These are phyloP conservation scores for Falcaria lacertinaria DNA, from an alignment of 2,888 invertebrate genomes.

Conservation along the genomic window DNA sequence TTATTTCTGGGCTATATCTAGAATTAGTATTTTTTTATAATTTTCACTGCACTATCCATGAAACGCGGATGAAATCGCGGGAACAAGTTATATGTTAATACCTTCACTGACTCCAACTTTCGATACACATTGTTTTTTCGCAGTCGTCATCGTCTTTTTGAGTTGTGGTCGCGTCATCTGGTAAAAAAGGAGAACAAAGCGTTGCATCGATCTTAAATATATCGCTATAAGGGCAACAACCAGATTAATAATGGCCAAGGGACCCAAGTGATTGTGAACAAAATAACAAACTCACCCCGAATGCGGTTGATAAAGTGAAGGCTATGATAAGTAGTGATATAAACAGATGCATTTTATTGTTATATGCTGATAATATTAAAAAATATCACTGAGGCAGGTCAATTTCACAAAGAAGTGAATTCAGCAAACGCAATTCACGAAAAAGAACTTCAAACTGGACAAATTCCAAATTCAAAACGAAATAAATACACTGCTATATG, in stretches of 20 bases:
- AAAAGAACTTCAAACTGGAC: neutral
- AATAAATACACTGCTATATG: neutral
- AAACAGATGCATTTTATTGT: neutral
- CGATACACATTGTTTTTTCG: conserved; percentile 81
- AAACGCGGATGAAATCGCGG: too few relatives aligned
- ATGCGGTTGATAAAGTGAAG: neutral
- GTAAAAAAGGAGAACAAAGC: too few relatives aligned
- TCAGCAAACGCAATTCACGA: neutral
- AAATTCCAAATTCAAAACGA: neutral
- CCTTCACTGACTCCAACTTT: conserved; percentile 78
- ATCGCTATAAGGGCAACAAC: too few relatives aligned
- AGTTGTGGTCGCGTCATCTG: conserved; percentile 77
- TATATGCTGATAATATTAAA: too few relatives aligned
- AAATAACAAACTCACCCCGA: neutral
- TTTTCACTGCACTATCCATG: too few relatives aligned
- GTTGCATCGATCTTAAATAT: too few relatives aligned
- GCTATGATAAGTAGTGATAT: neutral
- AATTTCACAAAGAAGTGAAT: too few relatives aligned
- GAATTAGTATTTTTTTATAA: too few relatives aligned
- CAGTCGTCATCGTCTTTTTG: conserved; percentile 76
- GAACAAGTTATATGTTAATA: too few relatives aligned
- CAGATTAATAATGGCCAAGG: neutral
- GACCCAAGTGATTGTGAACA: too few relatives aligned
- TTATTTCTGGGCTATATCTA: too few relatives aligned
- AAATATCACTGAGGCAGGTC: too few relatives aligned